Evolutionary conservation across 1,140 invertebrate genomes (phyloP).

Genomic region (Chionoecetes opilio): DNA sequence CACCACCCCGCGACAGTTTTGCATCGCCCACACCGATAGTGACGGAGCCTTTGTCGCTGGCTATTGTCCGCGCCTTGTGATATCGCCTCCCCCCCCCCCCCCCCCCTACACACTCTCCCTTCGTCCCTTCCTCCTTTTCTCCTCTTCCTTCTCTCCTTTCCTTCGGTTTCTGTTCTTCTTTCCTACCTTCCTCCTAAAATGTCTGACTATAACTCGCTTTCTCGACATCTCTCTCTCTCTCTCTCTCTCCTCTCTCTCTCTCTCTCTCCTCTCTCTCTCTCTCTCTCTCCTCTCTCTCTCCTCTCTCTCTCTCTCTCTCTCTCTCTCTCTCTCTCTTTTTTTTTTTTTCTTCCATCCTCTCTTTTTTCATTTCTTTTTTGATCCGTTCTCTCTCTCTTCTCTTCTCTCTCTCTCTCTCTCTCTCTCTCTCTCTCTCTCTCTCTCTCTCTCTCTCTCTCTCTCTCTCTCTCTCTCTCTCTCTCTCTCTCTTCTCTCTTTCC

Average conservation of each 20-base stretch:
- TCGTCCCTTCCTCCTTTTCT: neutral
- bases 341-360: neutral
- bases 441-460: neutral
- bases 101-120: neutral
- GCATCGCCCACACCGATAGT: conserved; percentile 66
- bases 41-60: conserved; percentile 37
- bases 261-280: neutral
- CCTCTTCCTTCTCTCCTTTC: neutral
- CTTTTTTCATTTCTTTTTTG: neutral
- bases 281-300: neutral
- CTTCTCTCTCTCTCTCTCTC: neutral
- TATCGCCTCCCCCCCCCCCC: conserved; percentile 29
- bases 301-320: neutral
- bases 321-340: neutral
- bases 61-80: conserved; percentile 44
- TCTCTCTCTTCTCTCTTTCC: neutral
- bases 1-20: conserved; percentile 61
- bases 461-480: neutral
- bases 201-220: neutral
- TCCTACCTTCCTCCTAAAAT: too few relatives aligned
- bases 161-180: neutral
- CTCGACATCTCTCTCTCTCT: neutral
- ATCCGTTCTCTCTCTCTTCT: neutral
- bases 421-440: neutral
- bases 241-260: neutral